These are phyloP conservation scores for Coptodon bakossiorum DNA, from an alignment of 2,113 vertebrate species.

Conservation along the genomic window DNA sequence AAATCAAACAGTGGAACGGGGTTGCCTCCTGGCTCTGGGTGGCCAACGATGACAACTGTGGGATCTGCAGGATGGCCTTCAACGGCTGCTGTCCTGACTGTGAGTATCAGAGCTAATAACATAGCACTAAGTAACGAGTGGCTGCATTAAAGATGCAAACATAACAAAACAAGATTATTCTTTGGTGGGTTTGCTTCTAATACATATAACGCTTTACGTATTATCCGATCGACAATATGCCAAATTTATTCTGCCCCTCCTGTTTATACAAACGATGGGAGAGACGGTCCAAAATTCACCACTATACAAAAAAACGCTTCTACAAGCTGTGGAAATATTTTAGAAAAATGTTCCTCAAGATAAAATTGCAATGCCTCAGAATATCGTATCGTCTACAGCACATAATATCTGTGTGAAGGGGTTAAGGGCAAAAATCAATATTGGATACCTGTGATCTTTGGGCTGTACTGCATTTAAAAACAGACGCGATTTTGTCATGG, in stretches of 20 bases:
- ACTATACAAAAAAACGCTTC: background rate
- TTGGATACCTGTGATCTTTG: background rate
- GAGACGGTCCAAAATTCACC: background rate
- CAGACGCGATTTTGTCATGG: background rate
- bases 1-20: constrained; percentile 87
- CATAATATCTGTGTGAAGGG: background rate
- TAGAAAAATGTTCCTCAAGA: background rate
- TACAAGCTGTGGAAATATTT: background rate
- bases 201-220: background rate
- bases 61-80: constrained; percentile 93
- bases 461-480: background rate
- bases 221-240: background rate
- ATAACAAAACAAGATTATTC: rapidly evolving
- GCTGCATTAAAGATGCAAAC: background rate
- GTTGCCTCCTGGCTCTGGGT: constrained; percentile 97
- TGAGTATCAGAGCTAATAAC: constrained; percentile 61
- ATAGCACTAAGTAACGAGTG: background rate
- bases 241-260: background rate
- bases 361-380: background rate
- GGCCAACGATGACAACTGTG: constrained; percentile 95
- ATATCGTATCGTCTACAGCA: background rate
- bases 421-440: background rate
- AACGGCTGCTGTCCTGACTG: constrained; percentile 97
- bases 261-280: background rate
- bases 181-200: background rate